Conservation (phyloP, 2,888 invertebrate species). For the Ariolimax columbianus region DNA sequence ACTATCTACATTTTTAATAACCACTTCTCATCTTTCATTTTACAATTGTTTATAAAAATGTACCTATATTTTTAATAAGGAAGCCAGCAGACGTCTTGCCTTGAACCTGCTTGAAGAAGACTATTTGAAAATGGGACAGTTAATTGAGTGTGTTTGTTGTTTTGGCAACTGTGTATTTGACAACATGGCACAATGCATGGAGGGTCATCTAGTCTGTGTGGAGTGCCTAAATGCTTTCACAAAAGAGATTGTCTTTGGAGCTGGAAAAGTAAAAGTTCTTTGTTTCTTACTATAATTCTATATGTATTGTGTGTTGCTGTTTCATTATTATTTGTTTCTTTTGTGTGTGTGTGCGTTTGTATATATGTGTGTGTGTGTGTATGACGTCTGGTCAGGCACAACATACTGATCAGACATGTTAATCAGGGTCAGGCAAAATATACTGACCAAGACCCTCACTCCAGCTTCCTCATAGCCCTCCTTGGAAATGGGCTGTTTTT, state of each 20-base stretch:
- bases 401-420: too few species aligned
- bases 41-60: too few species aligned
- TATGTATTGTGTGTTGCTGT: background rate
- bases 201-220: slow-evolving; percentile 74
- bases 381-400: too few species aligned
- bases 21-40: background rate
- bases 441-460: too few species aligned
- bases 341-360: too few species aligned
- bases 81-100: slow-evolving; percentile 1
- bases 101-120: slow-evolving; percentile 27
- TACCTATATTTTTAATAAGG: background rate
- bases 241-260: slow-evolving; percentile 71
- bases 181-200: slow-evolving; percentile 73
- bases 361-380: too few species aligned
- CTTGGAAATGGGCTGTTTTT: too few species aligned
- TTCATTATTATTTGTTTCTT: background rate
- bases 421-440: too few species aligned
- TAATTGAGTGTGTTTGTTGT: slow-evolving; percentile 75
- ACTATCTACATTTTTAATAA: too few species aligned
- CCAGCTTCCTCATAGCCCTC: too few species aligned
- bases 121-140: slow-evolving; percentile 58
- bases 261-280: slow-evolving; percentile 65
- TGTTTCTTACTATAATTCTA: background rate
- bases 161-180: slow-evolving; percentile 71
- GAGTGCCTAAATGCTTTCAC: slow-evolving; percentile 69